These are phyloP conservation scores for Spodoptera exigua DNA, from an alignment of 2,888 invertebrate genomes.

Conservation along the genomic window DNA sequence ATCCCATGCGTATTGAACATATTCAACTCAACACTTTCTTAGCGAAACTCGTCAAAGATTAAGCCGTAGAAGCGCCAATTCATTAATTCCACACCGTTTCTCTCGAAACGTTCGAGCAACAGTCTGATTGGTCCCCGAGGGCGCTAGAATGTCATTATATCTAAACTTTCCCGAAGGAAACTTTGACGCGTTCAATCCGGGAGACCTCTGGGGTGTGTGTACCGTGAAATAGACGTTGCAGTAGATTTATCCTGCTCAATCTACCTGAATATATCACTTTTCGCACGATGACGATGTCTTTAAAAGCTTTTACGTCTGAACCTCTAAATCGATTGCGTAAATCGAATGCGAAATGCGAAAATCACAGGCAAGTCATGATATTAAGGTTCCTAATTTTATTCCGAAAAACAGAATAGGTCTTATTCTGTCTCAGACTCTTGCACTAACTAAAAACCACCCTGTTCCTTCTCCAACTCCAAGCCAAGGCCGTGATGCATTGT, in stretches of 20 bases:
- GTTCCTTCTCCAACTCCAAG: no score
- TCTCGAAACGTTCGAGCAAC: conserved; percentile 37
- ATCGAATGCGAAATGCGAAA: no score
- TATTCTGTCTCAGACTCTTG: no score
- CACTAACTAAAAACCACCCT: no score
- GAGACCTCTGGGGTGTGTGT: conserved; percentile 1
- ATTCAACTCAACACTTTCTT: conserved; percentile 7
- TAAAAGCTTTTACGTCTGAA: no score
- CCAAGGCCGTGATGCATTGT: no score
- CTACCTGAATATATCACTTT: no score
- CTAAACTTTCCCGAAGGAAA: conserved; percentile 49
- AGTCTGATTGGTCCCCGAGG: conserved; percentile 47
- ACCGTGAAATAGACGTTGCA: conserved; percentile 5
- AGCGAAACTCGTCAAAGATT: conserved; percentile 52
- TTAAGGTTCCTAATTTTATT: no score
- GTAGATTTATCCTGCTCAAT: conserved; percentile 24
- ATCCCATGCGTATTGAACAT: conserved; percentile 1
- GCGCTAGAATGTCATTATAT: conserved; percentile 52
- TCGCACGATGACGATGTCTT: no score
- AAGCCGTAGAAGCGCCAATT: conserved; percentile 44
- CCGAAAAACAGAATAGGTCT: no score
- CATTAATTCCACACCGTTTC: conserved; percentile 49
- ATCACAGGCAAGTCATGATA: no score
- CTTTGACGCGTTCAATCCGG: conserved; percentile 38
- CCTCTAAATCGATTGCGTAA: no score